phyloP scores from a whole-genome alignment of 2,113 vertebrate species.

The Ranitomeya variabilis region DNA sequence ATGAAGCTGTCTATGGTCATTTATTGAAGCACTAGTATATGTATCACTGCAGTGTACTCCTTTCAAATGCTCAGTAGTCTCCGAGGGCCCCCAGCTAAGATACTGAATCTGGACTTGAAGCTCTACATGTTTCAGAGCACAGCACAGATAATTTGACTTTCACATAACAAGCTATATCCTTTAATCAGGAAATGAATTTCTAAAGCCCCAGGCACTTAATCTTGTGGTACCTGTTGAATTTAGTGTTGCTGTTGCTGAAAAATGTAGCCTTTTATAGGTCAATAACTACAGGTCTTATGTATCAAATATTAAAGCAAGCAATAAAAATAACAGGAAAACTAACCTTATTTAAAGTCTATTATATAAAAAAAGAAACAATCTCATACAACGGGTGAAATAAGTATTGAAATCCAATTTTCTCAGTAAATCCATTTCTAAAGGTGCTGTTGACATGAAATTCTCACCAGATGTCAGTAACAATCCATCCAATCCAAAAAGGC shows the following conservation, averaged over 20 bases:
- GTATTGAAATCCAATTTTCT: no score
- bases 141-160: constrained; percentile 16
- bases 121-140: constrained; percentile 24
- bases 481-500: no score
- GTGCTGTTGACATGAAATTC: no score
- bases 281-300: background rate
- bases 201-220: constrained; percentile 25
- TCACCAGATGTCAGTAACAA: no score
- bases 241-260: constrained; percentile 13
- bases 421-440: no score
- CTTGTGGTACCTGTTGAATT: constrained; percentile 5
- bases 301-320: background rate
- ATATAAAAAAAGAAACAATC: background rate
- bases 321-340: background rate
- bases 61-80: constrained; percentile 22
- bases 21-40: constrained; percentile 27
- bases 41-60: background rate
- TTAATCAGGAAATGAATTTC: constrained; percentile 36
- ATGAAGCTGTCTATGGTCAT: background rate
- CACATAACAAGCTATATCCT: constrained; percentile 2
- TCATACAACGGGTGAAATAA: no score
- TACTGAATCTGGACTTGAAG: constrained; percentile 17
- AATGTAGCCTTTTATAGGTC: constrained; percentile 34
- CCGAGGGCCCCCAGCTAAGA: background rate
- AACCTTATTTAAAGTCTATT: background rate